Conservation (phyloP, 64 coral and sea anemone genomes). For the Pocillopora verrucosa region DNA sequence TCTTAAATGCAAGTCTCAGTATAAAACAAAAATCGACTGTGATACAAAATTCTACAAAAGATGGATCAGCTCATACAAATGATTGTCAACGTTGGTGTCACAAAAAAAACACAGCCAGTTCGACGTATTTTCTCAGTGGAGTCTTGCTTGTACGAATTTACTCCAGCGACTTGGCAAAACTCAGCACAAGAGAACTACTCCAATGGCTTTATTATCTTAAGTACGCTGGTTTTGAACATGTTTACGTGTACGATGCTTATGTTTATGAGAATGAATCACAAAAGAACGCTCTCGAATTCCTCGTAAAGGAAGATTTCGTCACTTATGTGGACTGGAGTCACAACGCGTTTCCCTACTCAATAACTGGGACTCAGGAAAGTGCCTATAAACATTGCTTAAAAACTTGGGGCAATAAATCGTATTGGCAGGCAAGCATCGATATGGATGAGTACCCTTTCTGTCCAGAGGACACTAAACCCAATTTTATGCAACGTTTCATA, state of each 20-base stretch:
- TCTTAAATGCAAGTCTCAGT: not conserved
- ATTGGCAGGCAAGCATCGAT: slow-evolving; percentile 70
- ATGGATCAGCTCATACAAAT: not conserved
- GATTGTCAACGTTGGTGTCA: slow-evolving; percentile 10
- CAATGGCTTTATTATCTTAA: slow-evolving; percentile 75
- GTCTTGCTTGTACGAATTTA: slow-evolving; percentile 80
- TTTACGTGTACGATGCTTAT: slow-evolving; percentile 78
- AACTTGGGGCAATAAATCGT: slow-evolving; percentile 54
- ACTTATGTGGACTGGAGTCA: slow-evolving; percentile 85
- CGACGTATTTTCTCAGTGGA: slow-evolving; percentile 59
- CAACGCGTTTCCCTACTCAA: slow-evolving; percentile 57
- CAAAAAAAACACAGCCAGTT: not conserved
- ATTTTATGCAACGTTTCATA: slow-evolving; percentile 70
- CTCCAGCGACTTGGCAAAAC: slow-evolving; percentile 35
- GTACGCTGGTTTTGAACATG: slow-evolving; percentile 85
- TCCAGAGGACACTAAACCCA: slow-evolving; percentile 51
- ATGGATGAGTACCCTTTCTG: slow-evolving; percentile 94
- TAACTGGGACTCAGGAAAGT: slow-evolving; percentile 58
- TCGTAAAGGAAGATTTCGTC: slow-evolving; percentile 69
- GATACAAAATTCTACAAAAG: not conserved
- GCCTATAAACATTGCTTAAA: slow-evolving; percentile 73
- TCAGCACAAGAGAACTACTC: slow-evolving; percentile 58
- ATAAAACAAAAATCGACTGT: not conserved
- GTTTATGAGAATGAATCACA: slow-evolving; percentile 70
- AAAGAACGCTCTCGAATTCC: slow-evolving; percentile 36